These are phyloP conservation scores for Lasioglossum marginatum DNA, from an alignment of 2,888 invertebrate genomes.

Conservation along the genomic window DNA sequence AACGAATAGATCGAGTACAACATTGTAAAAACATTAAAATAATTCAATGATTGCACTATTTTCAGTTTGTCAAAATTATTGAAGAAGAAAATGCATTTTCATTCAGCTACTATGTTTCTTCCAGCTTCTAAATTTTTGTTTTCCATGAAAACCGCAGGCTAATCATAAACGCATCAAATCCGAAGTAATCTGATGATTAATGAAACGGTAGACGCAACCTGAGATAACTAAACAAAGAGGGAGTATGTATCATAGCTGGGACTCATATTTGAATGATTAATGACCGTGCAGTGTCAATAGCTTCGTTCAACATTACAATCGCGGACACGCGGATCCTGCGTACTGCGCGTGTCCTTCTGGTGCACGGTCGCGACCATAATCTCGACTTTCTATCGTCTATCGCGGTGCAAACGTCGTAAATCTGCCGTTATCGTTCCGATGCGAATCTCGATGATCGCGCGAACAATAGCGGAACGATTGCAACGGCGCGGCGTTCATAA, in stretches of 20 bases:
- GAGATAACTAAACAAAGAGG: neutral
- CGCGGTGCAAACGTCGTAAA: neutral
- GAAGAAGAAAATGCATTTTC: neutral
- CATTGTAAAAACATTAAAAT: neutral
- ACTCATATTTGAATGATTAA: neutral
- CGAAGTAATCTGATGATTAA: neutral
- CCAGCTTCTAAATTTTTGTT: neutral
- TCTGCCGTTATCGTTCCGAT: slow-evolving; percentile 8
- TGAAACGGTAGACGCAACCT: neutral
- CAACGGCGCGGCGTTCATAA: neutral
- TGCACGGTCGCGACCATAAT: neutral
- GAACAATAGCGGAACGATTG: slow-evolving; percentile 5
- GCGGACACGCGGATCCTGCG: neutral
- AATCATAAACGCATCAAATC: no score
- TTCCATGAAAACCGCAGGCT: neutral
- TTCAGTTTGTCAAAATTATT: neutral
- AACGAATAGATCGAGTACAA: neutral
- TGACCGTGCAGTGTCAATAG: neutral
- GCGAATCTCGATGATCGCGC: neutral
- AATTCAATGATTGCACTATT: neutral
- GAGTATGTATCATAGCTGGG: neutral
- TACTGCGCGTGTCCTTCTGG: neutral
- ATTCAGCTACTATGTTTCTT: neutral
- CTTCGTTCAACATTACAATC: neutral
- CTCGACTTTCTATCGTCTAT: slow-evolving; percentile 10